A percentile compares a stretch with the other conserved stretches of the same genome.
phyloP scores from a whole-genome alignment of 2,888 invertebrate genomes.

The Cremastinae sp. region DNA sequence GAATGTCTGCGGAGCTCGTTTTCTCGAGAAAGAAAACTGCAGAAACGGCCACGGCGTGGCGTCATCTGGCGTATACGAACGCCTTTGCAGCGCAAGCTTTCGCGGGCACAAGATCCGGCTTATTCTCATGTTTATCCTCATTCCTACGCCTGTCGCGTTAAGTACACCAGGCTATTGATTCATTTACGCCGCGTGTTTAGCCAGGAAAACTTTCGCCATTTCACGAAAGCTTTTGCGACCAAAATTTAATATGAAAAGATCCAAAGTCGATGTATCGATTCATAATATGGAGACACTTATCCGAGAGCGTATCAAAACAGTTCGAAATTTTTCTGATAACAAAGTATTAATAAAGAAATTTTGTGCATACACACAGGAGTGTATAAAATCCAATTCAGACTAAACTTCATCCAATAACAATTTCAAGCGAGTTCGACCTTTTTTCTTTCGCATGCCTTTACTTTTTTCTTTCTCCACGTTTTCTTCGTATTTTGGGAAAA shows the following conservation, averaged over 20 bases:
- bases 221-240: conserved; percentile 65
- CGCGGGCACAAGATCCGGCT: conserved; percentile 1
- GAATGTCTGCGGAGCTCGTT: conserved; percentile 21
- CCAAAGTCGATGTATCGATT: conserved; percentile 40
- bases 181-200: conserved; percentile 17
- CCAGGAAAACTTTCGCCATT: conserved; percentile 73
- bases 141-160: neutral
- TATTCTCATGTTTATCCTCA: neutral
- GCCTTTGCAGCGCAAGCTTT: neutral
- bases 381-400: conserved; percentile 50
- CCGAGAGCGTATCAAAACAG: neutral
- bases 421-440: conserved; percentile 19
- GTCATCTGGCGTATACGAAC: conserved; percentile 22
- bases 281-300: conserved; percentile 30
- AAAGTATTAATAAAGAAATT: conserved; percentile 25
- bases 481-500: conserved; percentile 21
- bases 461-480: neutral
- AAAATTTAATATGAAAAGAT: conserved; percentile 72
- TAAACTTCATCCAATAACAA: conserved; percentile 45
- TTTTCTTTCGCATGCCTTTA: conserved; percentile 3
- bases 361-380: conserved; percentile 12
- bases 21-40: conserved; percentile 6
- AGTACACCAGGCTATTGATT: conserved; percentile 41
- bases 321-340: conserved; percentile 1
- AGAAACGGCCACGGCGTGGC: conserved; percentile 22